Evolutionary conservation across 1,140 invertebrate species (phyloP), one percentile per base, ranked within the genome.

Genomic region (Zaprionus davidi): DNA sequence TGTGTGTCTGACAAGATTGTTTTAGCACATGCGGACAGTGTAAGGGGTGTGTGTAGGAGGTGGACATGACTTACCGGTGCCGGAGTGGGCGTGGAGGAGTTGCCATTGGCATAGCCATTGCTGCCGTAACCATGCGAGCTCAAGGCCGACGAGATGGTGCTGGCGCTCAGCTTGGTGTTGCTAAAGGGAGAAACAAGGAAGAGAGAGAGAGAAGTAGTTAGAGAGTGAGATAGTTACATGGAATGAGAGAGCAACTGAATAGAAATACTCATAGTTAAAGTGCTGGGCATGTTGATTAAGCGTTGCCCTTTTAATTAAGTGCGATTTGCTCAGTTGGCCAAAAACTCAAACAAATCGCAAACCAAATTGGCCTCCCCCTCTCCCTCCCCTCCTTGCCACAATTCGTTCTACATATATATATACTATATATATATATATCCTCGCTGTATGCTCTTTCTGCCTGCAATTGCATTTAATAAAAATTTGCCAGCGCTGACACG

Each of bases 111-210:
- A 56, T 91, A 85, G 41, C 88, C 87, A 68, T 90, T 82, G 63
- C 78, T 87, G 59, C 78, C 71, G 56, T 79, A 92, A 36, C 88
- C 87, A 46, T 92, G 92, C 31, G 87, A 76, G 76, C 53, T 92
- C 79, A 93, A 79, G 59, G 92, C 92, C 71, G 91, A 90, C 24
- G 92, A 92, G 68, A 93, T 93, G 62, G 92, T 92, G 51, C 46
- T 81, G 71, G 92, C 92, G 75, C 87, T 92, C 71, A 93, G 62
- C 79, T 92, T 93, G 64, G 92, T 92, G 49, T 92, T 92, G 9
- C 90, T 93, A 34, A 26, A 26, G 4, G 24, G 24, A 31, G 60
- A 7, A 46, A n/a, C n/a, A n/a, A n/a, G n/a, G n/a, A n/a, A 28
- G 62, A 24, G 11, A 24, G 51, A 69, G n/a, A 38, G 36, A 38